phyloP scores from a whole-genome alignment of 2,113 vertebrate genomes.

The Lophotis ruficrista region DNA sequence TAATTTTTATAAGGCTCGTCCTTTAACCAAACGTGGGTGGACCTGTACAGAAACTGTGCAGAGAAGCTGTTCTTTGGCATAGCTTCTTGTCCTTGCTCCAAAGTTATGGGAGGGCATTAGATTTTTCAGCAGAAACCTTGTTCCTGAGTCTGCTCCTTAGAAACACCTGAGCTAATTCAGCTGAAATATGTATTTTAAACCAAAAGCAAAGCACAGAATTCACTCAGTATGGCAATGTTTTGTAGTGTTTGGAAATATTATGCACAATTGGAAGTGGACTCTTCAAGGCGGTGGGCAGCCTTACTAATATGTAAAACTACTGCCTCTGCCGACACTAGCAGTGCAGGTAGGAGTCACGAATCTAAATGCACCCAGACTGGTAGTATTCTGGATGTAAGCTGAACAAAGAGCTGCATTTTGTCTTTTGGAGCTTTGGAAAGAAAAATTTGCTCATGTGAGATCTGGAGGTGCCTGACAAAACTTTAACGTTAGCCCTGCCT shows the following conservation, averaged over 20 bases:
- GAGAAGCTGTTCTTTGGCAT: background rate
- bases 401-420: background rate
- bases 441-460: background rate
- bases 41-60: background rate
- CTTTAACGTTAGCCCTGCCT: background rate
- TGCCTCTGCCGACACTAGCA: background rate
- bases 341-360: background rate
- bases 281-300: background rate
- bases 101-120: background rate
- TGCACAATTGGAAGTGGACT: background rate
- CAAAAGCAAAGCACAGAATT: background rate
- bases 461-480: background rate
- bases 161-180: background rate
- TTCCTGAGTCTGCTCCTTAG: background rate
- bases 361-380: background rate
- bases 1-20: background rate
- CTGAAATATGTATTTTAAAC: background rate
- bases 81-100: background rate
- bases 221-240: background rate
- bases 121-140: background rate
- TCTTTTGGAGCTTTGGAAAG: background rate
- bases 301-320: background rate
- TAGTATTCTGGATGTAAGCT: background rate
- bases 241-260: background rate
- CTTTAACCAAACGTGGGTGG: background rate